Evolutionary conservation across 2,888 invertebrate genomes (phyloP).

Genomic region (Mantis religiosa): DNA sequence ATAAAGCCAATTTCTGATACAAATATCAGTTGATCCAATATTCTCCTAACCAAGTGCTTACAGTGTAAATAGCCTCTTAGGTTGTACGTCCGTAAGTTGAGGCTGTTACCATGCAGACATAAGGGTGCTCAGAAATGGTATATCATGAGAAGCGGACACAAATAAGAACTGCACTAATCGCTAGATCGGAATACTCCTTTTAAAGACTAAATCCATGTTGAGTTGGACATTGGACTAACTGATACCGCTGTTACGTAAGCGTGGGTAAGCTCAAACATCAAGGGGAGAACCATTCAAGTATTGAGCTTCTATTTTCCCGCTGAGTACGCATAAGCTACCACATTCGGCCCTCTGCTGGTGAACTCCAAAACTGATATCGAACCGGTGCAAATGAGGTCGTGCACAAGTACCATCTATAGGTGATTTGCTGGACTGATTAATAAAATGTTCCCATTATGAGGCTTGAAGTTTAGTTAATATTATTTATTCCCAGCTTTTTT

Average conservation of each 20-base stretch:
- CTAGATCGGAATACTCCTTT: too few species aligned
- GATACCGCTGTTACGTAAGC: neutral
- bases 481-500: neutral
- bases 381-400: neutral
- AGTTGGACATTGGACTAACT: neutral
- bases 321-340: neutral
- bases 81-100: too few species aligned
- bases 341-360: neutral
- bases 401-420: neutral
- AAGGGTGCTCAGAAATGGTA: too few species aligned
- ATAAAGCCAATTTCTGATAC: too few species aligned
- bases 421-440: neutral
- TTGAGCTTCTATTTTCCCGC: neutral
- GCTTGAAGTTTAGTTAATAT: neutral
- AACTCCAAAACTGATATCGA: neutral
- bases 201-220: too few species aligned
- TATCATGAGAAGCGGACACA: too few species aligned
- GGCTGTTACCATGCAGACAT: too few species aligned
- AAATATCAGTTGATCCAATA: too few species aligned
- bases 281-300: neutral
- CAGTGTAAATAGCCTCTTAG: too few species aligned
- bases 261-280: too few species aligned
- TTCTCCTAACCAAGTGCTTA: too few species aligned
- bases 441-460: neutral
- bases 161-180: too few species aligned